Base-by-base conservation (phyloP, 2,113 vertebrate species). In the Microcebus ravelobensis region DNA sequence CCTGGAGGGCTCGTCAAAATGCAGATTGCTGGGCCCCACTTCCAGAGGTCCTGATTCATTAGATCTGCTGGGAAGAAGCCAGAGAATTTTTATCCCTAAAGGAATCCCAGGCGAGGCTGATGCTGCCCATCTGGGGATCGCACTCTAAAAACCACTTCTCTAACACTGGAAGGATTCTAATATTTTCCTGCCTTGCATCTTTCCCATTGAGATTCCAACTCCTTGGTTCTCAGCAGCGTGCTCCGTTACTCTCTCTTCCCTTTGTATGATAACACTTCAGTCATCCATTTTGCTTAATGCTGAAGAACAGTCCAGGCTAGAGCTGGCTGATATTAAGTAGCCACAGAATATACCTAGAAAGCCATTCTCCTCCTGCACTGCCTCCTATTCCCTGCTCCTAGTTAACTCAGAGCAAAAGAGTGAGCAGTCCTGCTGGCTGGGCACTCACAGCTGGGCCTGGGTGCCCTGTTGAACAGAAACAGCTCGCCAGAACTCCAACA, bases 141-240 rank as follows among this genome's bases (percentile, higher is more conserved):
- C 70, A 65, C 39, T 96, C 86, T 50, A 50, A 80, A 89, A 92
- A 67, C 29, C 59, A 27, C 29, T 91, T 39, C 74, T 87, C 79
- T 87, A 81, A 83, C 48, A 74, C 0, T 45, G 31, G 34, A 52
- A 91, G 63, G 61, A 87, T 57, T 65, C 68, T 14, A 85, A 29
- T 48, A 50, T 55, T 79, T 86, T 34, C 73, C 57, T 25, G 68
- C 13, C n/a, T 91, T 70, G 6, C 4, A 10, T 84, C 76, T 95
- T 79, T 80, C 57, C 89, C 81, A n/a, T 14, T 34, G n/a, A 85
- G 57, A 90, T 67, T 71, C 79, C 52, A 45, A 96, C 55, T 86
- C 85, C 50, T 29, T 63, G 34, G 92, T 77, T 82, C 71, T 94
- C 21, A 88, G 81, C 52, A 59, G 36, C 27, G 67, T 63, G 71